These are phyloP conservation scores for Telmatherina bonti DNA, from an alignment of 2,797 vertebrate genomes.

Conservation along the genomic window DNA sequence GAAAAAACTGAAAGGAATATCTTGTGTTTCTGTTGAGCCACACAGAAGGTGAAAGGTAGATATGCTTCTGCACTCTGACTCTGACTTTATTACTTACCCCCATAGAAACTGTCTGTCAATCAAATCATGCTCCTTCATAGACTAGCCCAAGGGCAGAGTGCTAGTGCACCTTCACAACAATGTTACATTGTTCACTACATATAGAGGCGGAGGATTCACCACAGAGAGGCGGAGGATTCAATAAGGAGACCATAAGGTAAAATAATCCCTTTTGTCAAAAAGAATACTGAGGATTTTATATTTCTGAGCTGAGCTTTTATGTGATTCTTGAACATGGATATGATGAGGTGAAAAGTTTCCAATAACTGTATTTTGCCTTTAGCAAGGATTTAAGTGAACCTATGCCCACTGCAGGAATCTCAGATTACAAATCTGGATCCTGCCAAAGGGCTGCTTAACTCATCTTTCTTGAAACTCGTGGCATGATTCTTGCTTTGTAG, in stretches of 20 bases:
- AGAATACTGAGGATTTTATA: constrained; percentile 71
- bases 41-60: constrained; percentile 64
- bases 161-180: constrained; percentile 73
- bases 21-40: constrained; percentile 53
- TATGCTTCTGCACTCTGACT: constrained; percentile 61
- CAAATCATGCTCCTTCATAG: constrained; percentile 71
- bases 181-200: constrained; percentile 80
- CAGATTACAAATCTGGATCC: constrained; percentile 79
- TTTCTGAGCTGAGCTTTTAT: constrained; percentile 75
- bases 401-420: constrained; percentile 76
- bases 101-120: constrained; percentile 79
- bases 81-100: constrained; percentile 74
- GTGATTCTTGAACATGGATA: constrained; percentile 75
- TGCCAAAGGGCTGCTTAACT: constrained; percentile 71
- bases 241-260: constrained; percentile 74
- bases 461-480: constrained; percentile 63
- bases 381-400: constrained; percentile 80
- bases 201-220: constrained; percentile 73
- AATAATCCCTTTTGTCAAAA: constrained; percentile 69
- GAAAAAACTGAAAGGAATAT: constrained; percentile 46
- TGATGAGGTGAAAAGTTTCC: constrained; percentile 83
- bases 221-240: constrained; percentile 70
- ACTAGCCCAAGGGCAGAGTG: constrained; percentile 74
- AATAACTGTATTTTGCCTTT: constrained; percentile 80
- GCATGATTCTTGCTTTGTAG: constrained; percentile 61